Evolutionary conservation across 2,888 invertebrate species (phyloP), one percentile per base, ranked within the genome.

Genomic region (Calliphora vomitoria): DNA sequence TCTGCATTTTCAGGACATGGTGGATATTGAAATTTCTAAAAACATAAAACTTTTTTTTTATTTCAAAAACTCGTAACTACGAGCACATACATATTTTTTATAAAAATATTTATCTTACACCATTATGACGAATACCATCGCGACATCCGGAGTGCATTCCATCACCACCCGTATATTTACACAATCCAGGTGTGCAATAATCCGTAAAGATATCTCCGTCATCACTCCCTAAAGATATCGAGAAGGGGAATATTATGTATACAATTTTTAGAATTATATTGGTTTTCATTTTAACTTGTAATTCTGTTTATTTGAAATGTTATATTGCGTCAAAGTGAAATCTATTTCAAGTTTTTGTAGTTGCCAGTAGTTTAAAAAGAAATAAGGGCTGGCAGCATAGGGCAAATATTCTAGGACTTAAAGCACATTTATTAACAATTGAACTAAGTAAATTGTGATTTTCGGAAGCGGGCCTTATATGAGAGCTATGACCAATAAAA

Each of bases 11-110:
- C 62, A 5, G 80, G 25, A 55, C 85, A 85, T 13, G 79, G 64
- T 5, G 84, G 82, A 25, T 13, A 18, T 85, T 85, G 85, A 62
- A 85, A 75, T 74, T 68, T 20, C 85, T 85, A 50, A 15, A 69
- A n/a, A 35, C 0, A 25, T 44, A 10, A 6, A 44, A 10, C 8
- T 44, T 6, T 44, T 3, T 11, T 35, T 35, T 31, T 31, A 31
- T 31, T 31, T 31, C 3, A 5, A 5, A 4, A 31, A 31, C 3
- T 31, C 5, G 31, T 31, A 31, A 5, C 31, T 31, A 31, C 31
- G 31, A 31, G 31, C 5, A 31, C 31, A 10, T 8, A 53, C 18
- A 4, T 31, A 8, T n/a, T 10, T 25, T 25, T 25, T 25, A 25
- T 25, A 25, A 25, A 25, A 4, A 2, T 44, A 20, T 18, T 31